phyloP scores from a whole-genome alignment of 2,888 invertebrate genomes.

The Odontocolon sp. region DNA sequence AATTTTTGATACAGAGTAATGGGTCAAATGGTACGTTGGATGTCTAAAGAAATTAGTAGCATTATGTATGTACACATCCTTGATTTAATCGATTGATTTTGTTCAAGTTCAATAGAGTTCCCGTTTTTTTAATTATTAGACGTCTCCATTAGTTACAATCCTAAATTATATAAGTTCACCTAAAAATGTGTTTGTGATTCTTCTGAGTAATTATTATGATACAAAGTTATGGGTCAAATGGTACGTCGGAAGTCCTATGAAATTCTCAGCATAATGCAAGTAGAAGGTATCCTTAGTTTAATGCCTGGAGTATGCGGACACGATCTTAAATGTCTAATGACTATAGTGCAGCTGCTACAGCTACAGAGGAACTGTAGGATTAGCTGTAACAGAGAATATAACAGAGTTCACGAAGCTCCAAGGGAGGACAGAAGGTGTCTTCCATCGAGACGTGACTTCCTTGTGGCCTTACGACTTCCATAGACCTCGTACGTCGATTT shows the following conservation, averaged over 20 bases:
- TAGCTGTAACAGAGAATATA: conserved; percentile 34
- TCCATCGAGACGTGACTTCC: conserved; percentile 59
- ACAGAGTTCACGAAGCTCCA: conserved; percentile 31
- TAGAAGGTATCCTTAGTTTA: conserved; percentile 17
- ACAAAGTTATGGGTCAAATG: neutral
- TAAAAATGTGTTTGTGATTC: too few species aligned
- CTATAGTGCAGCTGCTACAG: conserved; percentile 13
- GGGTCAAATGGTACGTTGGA: too few species aligned
- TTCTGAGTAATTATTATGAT: neutral
- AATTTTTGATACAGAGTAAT: too few species aligned
- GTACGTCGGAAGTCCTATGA: conserved; percentile 1
- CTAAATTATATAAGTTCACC: too few species aligned
- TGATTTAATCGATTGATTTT: too few species aligned
- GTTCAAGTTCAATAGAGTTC: too few species aligned
- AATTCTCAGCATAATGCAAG: neutral
- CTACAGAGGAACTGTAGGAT: conserved; percentile 20
- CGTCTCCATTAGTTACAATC: too few species aligned
- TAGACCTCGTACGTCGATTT: conserved; percentile 31
- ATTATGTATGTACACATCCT: too few species aligned
- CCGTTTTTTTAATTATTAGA: too few species aligned
- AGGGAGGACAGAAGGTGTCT: conserved; percentile 56
- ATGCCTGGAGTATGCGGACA: conserved; percentile 6
- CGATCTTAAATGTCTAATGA: conserved; percentile 42
- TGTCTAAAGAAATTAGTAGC: too few species aligned
- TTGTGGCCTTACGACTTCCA: conserved; percentile 40